Evolutionary conservation across 2,113 vertebrate species (phyloP), one percentile per base, ranked within the genome.

Genomic region (Pituophis catenifer): DNA sequence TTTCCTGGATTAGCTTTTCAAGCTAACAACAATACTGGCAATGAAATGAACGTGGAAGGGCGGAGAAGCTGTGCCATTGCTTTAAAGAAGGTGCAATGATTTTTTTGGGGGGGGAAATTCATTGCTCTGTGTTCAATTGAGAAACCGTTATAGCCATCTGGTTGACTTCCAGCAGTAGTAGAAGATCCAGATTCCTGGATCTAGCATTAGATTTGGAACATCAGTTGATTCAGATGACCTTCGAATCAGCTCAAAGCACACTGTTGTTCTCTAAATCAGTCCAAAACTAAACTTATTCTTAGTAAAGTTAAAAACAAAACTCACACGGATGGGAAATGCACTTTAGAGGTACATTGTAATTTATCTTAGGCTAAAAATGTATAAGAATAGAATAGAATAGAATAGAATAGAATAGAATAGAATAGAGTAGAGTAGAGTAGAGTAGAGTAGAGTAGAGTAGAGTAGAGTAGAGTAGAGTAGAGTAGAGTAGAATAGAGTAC

Each of bases 1-100:
- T 94, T 94, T 3, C 15, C 26, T 90, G 33, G 96, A 95, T 97
- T 95, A 95, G 93, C 92, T 91, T 88, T 87, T 95, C 89, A 65
- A n/a, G 33, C 92, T 91, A 94, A 26, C 53, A 92, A 92, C 75
- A 95, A 29, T 58, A 70, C 65, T n/a, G 0, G 87, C 33, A 81
- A 21, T 9, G 50, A 95, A 94, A 93, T 57, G 87, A 53, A 6
- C n/a, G 5, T n/a, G 10, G 50, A 17, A 33, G 88, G n/a, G 86
- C 8, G 9, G 87, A n/a, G 52, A n/a, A 38, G 4, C 54, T 12
- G 19, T 50, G 8, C 13, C 24, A 21, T 29, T 50, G 24, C 13
- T 57, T 48, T 58, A 26, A 59, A 24, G 33, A 38, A 81, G 70
- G 33, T 17, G 23, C 38, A 62, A 12, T 1, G 4, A 15, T 38